These are phyloP conservation scores for Charanyca ferruginea DNA, from an alignment of 2,888 invertebrate genomes.

Conservation along the genomic window DNA sequence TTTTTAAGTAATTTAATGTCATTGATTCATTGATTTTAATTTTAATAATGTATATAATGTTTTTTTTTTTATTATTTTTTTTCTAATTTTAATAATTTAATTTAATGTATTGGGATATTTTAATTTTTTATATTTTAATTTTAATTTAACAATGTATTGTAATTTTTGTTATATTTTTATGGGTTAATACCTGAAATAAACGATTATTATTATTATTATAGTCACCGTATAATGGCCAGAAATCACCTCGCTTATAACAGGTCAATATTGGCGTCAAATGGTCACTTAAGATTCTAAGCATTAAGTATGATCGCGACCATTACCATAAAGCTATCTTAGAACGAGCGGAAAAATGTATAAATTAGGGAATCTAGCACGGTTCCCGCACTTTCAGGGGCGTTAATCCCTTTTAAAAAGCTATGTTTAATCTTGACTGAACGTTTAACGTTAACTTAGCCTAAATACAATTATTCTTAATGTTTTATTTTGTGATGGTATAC, in stretches of 20 bases:
- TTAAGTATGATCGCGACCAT: slow-evolving; percentile 31
- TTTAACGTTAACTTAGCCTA: slow-evolving; percentile 62
- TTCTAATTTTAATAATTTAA: no score
- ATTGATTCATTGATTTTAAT: no score
- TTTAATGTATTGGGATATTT: no score
- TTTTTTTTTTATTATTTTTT: no score
- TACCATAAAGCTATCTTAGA: slow-evolving; percentile 49
- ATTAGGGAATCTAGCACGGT: slow-evolving; percentile 39
- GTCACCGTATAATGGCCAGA: not conserved
- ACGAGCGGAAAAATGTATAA: slow-evolving; percentile 56
- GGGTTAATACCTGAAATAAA: no score
- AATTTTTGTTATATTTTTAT: no score
- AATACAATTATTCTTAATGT: slow-evolving; percentile 60
- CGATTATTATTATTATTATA: no score
- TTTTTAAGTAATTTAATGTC: no score
- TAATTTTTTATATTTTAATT: no score
- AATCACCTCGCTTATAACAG: not conserved
- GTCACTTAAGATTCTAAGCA: slow-evolving; percentile 20
- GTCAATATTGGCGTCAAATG: slow-evolving; percentile 28
- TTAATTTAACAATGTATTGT: no score
- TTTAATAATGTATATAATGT: no score
- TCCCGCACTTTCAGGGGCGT: slow-evolving; percentile 24
- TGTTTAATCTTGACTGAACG: slow-evolving; percentile 52
- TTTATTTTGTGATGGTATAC: slow-evolving; percentile 3
- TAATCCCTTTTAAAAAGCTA: slow-evolving; percentile 54